Percentiles rank a stretch among this genome's conserved stretches.
Evolutionary conservation across 2,888 invertebrate species (phyloP).

Genomic region (Erebia aethiops): DNA sequence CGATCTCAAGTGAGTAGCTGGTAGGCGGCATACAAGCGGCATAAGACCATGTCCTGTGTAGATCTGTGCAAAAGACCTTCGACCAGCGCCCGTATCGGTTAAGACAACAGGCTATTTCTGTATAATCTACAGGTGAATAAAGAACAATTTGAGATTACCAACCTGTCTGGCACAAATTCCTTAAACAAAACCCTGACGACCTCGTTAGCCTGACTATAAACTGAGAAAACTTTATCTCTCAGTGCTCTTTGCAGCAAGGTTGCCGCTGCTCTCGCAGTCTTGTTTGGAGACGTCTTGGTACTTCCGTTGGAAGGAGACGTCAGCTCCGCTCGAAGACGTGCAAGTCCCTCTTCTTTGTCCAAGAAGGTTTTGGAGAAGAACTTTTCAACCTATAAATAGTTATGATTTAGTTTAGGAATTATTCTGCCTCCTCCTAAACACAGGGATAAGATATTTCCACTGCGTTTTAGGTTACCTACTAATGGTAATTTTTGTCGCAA

Average conservation of each 20-base stretch:
- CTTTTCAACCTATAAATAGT: slow-evolving; percentile 88
- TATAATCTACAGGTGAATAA: too few relatives aligned
- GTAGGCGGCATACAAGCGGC: too few relatives aligned
- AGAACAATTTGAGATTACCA: slow-evolving; percentile 11
- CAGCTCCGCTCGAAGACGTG: slow-evolving; percentile 81
- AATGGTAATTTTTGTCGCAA: background rate
- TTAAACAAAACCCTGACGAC: slow-evolving; percentile 90
- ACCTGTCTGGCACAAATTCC: slow-evolving; percentile 92
- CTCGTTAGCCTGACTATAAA: slow-evolving; percentile 92
- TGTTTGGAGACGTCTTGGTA: slow-evolving; percentile 85
- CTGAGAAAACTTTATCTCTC: slow-evolving; percentile 94
- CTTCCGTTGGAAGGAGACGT: slow-evolving; percentile 71
- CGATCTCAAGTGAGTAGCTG: too few relatives aligned
- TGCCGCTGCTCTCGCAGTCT: slow-evolving; percentile 91
- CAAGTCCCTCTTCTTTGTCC: slow-evolving; percentile 94
- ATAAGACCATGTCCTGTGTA: too few relatives aligned
- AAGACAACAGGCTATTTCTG: too few relatives aligned
- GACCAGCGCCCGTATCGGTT: too few relatives aligned
- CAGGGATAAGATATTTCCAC: background rate
- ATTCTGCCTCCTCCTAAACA: background rate
- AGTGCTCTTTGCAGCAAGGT: slow-evolving; percentile 90
- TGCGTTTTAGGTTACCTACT: background rate
- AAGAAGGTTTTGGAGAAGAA: slow-evolving; percentile 95
- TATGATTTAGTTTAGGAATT: background rate
- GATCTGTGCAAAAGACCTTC: too few relatives aligned